Percentiles rank a stretch among this genome's conserved stretches.
These are phyloP conservation scores for Chiloscyllium punctatum DNA, from an alignment of 2,797 vertebrate genomes.

Conservation along the genomic window DNA sequence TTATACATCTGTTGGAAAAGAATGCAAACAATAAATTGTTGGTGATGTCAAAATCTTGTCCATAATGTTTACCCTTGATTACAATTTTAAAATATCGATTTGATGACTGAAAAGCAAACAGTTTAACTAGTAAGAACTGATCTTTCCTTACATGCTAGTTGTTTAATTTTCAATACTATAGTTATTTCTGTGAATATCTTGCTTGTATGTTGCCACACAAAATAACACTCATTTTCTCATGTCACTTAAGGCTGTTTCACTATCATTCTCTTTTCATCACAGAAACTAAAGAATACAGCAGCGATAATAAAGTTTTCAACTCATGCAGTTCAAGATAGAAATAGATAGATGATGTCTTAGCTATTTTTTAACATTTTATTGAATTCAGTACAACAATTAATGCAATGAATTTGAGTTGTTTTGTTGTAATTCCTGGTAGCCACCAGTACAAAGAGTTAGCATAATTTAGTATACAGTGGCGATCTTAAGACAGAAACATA, in stretches of 20 bases:
- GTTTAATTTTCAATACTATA: neutral
- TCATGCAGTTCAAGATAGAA: neutral
- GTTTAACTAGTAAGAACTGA: neutral
- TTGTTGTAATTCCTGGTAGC: neutral
- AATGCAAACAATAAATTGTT: conserved; percentile 33
- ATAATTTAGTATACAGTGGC: neutral
- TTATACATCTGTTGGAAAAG: neutral
- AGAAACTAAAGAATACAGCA: neutral
- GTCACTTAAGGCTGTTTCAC: neutral
- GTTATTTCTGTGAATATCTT: neutral
- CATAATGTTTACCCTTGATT: conserved; percentile 9
- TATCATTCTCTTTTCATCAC: neutral
- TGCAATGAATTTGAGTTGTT: neutral
- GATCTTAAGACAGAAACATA: neutral
- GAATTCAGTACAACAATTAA: neutral
- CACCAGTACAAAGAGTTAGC: neutral
- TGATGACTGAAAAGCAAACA: conserved; percentile 4
- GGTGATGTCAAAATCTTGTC: conserved; percentile 21
- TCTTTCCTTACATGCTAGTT: neutral
- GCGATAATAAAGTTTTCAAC: neutral
- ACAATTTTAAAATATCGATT: neutral
- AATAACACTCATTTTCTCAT: neutral
- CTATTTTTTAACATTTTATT: neutral
- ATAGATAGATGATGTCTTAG: neutral
- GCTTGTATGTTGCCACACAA: neutral